Conservation (phyloP, 2,113 vertebrate genomes). For the Rhinolophus ferrumequinum region DNA sequence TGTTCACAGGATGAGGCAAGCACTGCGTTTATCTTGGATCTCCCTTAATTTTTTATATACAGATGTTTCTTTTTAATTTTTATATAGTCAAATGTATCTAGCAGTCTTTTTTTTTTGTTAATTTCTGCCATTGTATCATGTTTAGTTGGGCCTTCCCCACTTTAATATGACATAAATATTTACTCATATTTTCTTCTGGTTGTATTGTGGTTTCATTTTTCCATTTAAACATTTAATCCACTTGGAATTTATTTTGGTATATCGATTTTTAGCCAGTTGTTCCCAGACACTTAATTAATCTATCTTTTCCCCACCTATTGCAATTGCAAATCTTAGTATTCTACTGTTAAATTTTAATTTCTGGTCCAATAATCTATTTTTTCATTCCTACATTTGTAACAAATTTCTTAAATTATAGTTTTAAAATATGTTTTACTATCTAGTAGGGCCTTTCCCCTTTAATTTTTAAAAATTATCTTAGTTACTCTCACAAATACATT, state of each 20-base stretch:
- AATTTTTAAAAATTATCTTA: neutral
- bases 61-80: neutral
- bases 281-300: neutral
- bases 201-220: neutral
- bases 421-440: neutral
- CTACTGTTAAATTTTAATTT: neutral
- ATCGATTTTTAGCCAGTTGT: neutral
- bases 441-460: neutral
- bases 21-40: too few species aligned
- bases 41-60: neutral
- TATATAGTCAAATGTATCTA: neutral
- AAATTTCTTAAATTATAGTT: slow-evolving; percentile 40
- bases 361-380: neutral
- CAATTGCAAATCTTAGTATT: neutral
- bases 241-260: neutral
- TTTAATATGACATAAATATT: neutral
- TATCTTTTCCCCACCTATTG: neutral
- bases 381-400: neutral
- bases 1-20: too few species aligned
- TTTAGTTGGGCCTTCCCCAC: neutral
- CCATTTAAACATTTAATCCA: neutral
- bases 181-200: neutral
- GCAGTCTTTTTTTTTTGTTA: neutral
- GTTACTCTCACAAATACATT: neutral
- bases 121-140: neutral